A percentile compares a stretch with the other conserved stretches of the same genome.
These are phyloP conservation scores for Germaria angustata DNA, from an alignment of 2,888 invertebrate genomes.

Conservation along the genomic window DNA sequence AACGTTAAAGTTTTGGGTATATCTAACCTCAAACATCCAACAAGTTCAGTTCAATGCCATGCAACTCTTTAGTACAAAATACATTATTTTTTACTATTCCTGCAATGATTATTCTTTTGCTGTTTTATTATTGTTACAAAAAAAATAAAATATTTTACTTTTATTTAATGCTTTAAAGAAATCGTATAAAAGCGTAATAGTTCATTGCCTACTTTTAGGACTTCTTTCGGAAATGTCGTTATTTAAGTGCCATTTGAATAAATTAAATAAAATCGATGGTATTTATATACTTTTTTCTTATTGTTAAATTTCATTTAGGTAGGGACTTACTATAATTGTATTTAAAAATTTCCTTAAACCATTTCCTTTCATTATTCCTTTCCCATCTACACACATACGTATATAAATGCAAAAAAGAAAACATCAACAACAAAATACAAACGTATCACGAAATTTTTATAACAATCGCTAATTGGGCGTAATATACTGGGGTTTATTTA, in stretches of 20 bases:
- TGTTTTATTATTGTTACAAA: too few relatives aligned
- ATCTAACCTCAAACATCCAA: too few relatives aligned
- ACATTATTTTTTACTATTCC: too few relatives aligned
- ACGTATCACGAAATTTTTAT: slow-evolving; percentile 23
- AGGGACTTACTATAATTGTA: too few relatives aligned
- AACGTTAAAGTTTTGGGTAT: too few relatives aligned
- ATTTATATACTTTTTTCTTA: neutral
- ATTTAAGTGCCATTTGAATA: slow-evolving; percentile 25
- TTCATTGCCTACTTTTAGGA: slow-evolving; percentile 26
- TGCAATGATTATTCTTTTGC: too few relatives aligned
- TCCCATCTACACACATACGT: neutral
- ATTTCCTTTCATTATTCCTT: slow-evolving; percentile 22
- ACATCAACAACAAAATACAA: too few relatives aligned
- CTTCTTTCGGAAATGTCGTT: neutral
- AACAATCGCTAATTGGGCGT: slow-evolving; percentile 49
- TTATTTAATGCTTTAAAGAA: too few relatives aligned
- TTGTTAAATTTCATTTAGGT: slow-evolving; percentile 8
- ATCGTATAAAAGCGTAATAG: neutral
- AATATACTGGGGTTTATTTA: slow-evolving; percentile 44
- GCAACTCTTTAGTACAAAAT: too few relatives aligned
- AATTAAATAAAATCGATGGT: slow-evolving; percentile 32
- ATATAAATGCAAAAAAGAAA: too few relatives aligned
- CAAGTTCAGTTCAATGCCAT: too few relatives aligned
- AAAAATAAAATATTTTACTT: too few relatives aligned
- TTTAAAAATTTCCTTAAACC: slow-evolving; percentile 21